phyloP scores from a whole-genome alignment of 2,888 invertebrate genomes.

The Athalia rosae region DNA sequence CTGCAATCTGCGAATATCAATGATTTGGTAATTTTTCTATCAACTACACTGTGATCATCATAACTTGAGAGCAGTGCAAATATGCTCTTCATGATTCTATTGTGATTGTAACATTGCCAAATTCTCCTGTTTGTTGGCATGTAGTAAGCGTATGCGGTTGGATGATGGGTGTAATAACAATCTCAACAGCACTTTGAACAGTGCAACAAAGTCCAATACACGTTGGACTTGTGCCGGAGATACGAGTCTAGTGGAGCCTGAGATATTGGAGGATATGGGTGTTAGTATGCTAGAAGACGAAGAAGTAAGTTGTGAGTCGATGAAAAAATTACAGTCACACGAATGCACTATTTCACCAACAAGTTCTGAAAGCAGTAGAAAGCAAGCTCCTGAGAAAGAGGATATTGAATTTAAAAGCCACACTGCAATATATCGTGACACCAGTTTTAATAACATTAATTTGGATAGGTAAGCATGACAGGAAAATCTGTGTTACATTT shows the following conservation, averaged over 20 bases:
- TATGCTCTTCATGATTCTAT: too few relatives aligned
- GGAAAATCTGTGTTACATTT: too few relatives aligned
- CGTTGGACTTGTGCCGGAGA: slow-evolving; percentile 68
- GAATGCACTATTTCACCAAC: slow-evolving; percentile 67
- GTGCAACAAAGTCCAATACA: slow-evolving; percentile 57
- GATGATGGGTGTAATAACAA: slow-evolving; percentile 66
- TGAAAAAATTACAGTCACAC: slow-evolving; percentile 64
- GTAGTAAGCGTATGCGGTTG: slow-evolving; percentile 66
- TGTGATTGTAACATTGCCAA: too few relatives aligned
- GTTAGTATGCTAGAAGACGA: slow-evolving; percentile 78
- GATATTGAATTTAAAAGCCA: slow-evolving; percentile 53
- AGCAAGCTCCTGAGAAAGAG: slow-evolving; percentile 52
- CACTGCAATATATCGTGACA: slow-evolving; percentile 56
- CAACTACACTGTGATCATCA: too few relatives aligned
- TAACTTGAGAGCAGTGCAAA: too few relatives aligned
- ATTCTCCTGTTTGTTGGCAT: too few relatives aligned
- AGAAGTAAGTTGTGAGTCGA: slow-evolving; percentile 70
- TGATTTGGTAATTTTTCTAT: too few relatives aligned
- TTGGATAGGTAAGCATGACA: slow-evolving; percentile 63
- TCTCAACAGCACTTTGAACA: slow-evolving; percentile 60
- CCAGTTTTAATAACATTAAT: slow-evolving; percentile 57
- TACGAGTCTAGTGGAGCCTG: slow-evolving; percentile 71
- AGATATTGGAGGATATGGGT: slow-evolving; percentile 78
- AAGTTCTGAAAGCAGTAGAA: slow-evolving; percentile 55
- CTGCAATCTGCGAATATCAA: too few relatives aligned